Base-by-base conservation (phyloP, 2,113 vertebrate genomes). In the Passer domesticus region DNA sequence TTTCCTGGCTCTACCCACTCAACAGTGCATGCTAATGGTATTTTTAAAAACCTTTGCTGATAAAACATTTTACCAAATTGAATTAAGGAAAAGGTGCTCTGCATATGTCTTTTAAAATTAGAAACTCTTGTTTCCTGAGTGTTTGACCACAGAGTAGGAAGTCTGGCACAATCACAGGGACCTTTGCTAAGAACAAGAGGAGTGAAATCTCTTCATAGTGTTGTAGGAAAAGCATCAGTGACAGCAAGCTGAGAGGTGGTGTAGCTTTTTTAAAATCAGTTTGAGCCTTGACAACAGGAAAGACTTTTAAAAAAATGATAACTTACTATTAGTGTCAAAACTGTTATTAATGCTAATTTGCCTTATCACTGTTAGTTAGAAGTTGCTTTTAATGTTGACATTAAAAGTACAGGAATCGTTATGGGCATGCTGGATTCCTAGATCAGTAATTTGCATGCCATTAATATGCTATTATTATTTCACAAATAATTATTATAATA, bases 241-340 rank as follows among this genome's bases (percentile, higher is more conserved):
- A 98, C 91, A 97, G 89, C 3, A 2, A 95, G 82, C 89, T 60
- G 55, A 88, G 63, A 93, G 82, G 95, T 91, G 89, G 60, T 68
- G 25, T 28, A 43, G 59, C 11, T 92, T 82, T 95, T 92, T 79
- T 56, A 80, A 96, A 82, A 96, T 92, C 88, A 92, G 88, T 67
- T 92, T 93, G 83, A 97, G 96, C 96, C 96, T 95, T 92, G 90
- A 90, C 96, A 96, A 95, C 83, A 92, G 60, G 92, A 96, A 84
- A 93, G 95, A 93, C 80, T 97, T 97, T 96, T 64, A 92, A 95
- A 97, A 95, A 92, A 93, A 87, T n/a, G 89, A 87, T 95, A 97
- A 97, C 97, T 97, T 97, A 96, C 96, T 97, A 98, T 98, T 98
- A 98, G 92, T 97, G 97, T 97, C 97, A 98, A 97, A 97, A 97